phyloP scores from a whole-genome alignment of 2,797 vertebrate genomes.

The Zalophus californianus region DNA sequence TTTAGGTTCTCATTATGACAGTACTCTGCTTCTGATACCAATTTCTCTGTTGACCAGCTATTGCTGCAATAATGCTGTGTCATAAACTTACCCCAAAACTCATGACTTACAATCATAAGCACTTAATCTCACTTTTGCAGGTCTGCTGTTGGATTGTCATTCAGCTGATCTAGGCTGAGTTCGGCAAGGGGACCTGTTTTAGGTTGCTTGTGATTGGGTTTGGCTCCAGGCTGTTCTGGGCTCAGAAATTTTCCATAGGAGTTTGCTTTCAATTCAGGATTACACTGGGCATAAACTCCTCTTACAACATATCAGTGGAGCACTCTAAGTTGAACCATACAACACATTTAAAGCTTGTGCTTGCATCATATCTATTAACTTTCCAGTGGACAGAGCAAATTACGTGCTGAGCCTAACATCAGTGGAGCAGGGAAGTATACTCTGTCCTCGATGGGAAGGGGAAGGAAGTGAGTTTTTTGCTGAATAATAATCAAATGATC shows the following conservation, averaged over 20 bases:
- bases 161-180: background rate
- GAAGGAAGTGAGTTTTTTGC: background rate
- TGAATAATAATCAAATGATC: background rate
- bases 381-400: background rate
- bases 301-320: background rate
- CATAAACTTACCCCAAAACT: background rate
- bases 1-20: constrained; percentile 33
- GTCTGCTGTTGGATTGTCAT: background rate
- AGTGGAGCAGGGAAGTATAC: background rate
- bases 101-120: background rate
- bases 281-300: background rate
- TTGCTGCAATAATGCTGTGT: background rate
- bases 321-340: background rate
- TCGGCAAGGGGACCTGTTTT: background rate
- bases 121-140: background rate
- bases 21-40: background rate
- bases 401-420: background rate
- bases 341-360: background rate
- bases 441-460: background rate
- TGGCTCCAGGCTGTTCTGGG: background rate
- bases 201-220: background rate
- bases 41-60: background rate
- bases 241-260: background rate
- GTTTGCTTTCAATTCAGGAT: background rate
- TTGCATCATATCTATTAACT: background rate